Conservation (phyloP, 2,797 vertebrate species). For the Liparis tanakae region DNA sequence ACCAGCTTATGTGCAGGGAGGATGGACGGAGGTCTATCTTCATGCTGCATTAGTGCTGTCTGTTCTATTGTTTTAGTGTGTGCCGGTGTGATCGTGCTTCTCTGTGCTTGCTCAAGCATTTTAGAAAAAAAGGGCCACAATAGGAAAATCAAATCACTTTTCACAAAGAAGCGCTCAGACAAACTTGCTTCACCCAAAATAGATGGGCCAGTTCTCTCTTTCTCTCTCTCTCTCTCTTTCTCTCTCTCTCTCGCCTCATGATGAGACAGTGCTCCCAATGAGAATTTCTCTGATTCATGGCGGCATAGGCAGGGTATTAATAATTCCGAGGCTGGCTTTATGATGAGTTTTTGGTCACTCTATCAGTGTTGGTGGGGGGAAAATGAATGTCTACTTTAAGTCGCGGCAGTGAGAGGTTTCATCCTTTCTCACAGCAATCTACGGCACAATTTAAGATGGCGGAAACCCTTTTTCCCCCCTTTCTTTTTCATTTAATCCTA, state of each 20-base stretch:
- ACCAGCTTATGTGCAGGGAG: neutral
- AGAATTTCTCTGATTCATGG: conserved; percentile 61
- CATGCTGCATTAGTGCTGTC: conserved; percentile 21
- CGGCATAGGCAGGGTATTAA: conserved; percentile 53
- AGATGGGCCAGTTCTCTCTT: conserved; percentile 51
- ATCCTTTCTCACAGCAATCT: conserved; percentile 8
- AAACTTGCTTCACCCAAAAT: conserved; percentile 69
- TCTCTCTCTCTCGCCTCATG: conserved; percentile 19
- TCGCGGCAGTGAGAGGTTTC: conserved; percentile 9
- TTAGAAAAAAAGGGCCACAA: conserved; percentile 38
- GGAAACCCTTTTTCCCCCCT: neutral
- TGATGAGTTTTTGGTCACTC: conserved; percentile 57
- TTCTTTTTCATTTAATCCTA: conserved; percentile 4
- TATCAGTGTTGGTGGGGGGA: conserved; percentile 29
- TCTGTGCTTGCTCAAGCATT: conserved; percentile 49
- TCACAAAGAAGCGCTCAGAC: conserved; percentile 55
- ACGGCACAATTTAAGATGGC: neutral
- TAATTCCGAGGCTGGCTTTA: conserved; percentile 50
- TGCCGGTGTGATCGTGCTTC: conserved; percentile 8
- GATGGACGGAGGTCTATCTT: conserved; percentile 35
- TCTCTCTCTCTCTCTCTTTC: conserved; percentile 20
- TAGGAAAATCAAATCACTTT: conserved; percentile 69
- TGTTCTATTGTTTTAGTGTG: conserved; percentile 7
- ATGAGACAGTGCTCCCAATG: conserved; percentile 61
- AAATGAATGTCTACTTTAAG: conserved; percentile 40